Evolutionary conservation across 2,797 vertebrate genomes (phyloP).

Genomic region (Sardinella longiceps): DNA sequence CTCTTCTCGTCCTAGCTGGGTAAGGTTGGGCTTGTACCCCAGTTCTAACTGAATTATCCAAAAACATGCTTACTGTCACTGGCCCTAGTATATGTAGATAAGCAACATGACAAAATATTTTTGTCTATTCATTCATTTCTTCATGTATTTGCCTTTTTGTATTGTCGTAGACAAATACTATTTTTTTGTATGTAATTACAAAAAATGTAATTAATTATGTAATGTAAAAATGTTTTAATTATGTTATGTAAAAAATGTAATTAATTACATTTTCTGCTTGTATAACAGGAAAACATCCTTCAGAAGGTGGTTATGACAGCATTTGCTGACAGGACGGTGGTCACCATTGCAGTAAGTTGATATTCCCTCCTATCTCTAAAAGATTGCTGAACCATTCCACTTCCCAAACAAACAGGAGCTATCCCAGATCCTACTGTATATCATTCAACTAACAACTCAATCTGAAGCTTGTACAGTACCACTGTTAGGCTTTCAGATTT

Average conservation of each 20-base stretch:
- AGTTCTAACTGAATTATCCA: too few relatives aligned
- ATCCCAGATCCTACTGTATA: not conserved
- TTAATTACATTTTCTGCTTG: not conserved
- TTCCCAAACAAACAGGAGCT: not conserved
- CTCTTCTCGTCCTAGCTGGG: too few relatives aligned
- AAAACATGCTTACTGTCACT: too few relatives aligned
- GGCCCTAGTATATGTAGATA: too few relatives aligned
- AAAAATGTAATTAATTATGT: too few relatives aligned
- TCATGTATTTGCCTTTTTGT: not conserved
- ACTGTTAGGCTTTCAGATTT: constrained; percentile 6
- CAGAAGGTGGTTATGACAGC: constrained; percentile 16
- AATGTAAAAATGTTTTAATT: too few relatives aligned
- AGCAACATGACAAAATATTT: too few relatives aligned
- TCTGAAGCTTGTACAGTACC: constrained; percentile 21
- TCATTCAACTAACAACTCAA: not conserved
- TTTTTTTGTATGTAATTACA: too few relatives aligned
- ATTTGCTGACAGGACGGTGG: constrained; percentile 10
- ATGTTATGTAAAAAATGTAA: too few relatives aligned
- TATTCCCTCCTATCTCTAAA: not conserved
- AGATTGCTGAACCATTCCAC: not conserved
- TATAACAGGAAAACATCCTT: constrained; percentile 2
- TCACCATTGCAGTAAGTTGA: constrained; percentile 15
- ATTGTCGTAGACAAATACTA: too few relatives aligned
- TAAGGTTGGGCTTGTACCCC: too few relatives aligned
- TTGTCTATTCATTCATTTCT: not conserved